phyloP scores from a whole-genome alignment of 1,140 invertebrate genomes.

The Leptopilina clavipes region DNA sequence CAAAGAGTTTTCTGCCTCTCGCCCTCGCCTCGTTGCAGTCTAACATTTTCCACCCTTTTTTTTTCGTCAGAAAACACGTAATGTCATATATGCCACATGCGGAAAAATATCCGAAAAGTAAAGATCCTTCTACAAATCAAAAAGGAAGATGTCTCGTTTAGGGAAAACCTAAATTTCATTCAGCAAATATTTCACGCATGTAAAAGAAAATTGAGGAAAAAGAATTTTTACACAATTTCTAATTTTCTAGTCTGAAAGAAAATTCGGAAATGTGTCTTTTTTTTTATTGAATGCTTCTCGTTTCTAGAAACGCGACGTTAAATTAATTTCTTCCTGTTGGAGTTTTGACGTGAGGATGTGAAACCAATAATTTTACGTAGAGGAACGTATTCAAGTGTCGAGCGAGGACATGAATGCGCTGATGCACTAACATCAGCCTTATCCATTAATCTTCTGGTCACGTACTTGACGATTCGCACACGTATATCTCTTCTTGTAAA shows the following conservation, averaged over 20 bases:
- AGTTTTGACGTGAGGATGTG: too few relatives aligned
- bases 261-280: too few relatives aligned
- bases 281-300: too few relatives aligned
- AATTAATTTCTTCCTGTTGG: too few relatives aligned
- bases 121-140: neutral
- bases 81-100: neutral
- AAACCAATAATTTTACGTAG: too few relatives aligned
- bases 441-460: constrained; percentile 12
- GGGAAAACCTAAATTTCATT: too few relatives aligned
- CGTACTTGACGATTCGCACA: constrained; percentile 11
- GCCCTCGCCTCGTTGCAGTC: constrained; percentile 47
- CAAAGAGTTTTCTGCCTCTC: constrained; percentile 57
- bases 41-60: constrained; percentile 43
- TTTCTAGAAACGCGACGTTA: too few relatives aligned
- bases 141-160: neutral
- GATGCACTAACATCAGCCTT: constrained; percentile 1
- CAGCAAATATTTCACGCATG: too few relatives aligned
- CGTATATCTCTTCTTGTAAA: neutral
- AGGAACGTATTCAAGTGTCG: too few relatives aligned
- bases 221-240: too few relatives aligned
- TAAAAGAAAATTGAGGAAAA: too few relatives aligned
- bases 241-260: neutral
- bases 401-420: neutral
- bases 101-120: neutral
- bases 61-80: neutral